Percentiles rank a stretch among this genome's conserved stretches.
Evolutionary conservation across 2,113 vertebrate species (phyloP).

Genomic region (Chascanopsetta lugubris): DNA sequence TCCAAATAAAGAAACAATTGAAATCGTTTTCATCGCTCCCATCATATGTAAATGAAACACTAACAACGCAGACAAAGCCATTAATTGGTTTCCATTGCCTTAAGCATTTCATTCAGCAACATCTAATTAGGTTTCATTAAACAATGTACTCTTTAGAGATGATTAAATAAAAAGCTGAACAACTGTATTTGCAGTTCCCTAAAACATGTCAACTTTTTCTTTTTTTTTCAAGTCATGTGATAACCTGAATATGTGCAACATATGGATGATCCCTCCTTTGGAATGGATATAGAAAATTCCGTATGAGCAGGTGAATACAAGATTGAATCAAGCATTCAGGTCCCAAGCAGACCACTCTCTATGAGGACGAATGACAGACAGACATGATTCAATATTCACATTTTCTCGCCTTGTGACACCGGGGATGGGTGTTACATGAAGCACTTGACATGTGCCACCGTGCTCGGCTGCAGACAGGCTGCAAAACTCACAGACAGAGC

Average conservation of each 20-base stretch:
- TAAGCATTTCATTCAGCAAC: background rate
- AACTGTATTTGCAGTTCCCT: background rate
- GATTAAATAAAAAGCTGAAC: background rate
- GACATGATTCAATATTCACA: constrained; percentile 1
- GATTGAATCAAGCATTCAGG: constrained; percentile 13
- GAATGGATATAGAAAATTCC: constrained; percentile 2
- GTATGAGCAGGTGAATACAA: constrained; percentile 19
- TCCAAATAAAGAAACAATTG: too few relatives aligned
- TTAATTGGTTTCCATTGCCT: background rate
- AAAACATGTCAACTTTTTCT: background rate
- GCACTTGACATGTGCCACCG: background rate
- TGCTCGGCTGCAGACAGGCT: constrained; percentile 1
- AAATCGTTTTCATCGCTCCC: too few relatives aligned
- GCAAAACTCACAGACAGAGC: constrained; percentile 30
- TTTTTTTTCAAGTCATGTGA: background rate
- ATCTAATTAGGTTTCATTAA: background rate
- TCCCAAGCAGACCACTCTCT: constrained; percentile 2
- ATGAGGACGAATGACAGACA: background rate
- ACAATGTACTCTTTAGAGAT: background rate
- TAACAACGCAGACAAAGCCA: too few relatives aligned
- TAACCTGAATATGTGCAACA: constrained; percentile 18
- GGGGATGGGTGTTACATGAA: background rate
- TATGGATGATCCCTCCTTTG: constrained; percentile 14
- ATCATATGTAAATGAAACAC: too few relatives aligned
- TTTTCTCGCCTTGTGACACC: background rate